Percentiles rank a stretch among this genome's conserved stretches.
These are phyloP conservation scores for Pelmatolapia mariae DNA, from an alignment of 2,113 vertebrate species.

Conservation along the genomic window DNA sequence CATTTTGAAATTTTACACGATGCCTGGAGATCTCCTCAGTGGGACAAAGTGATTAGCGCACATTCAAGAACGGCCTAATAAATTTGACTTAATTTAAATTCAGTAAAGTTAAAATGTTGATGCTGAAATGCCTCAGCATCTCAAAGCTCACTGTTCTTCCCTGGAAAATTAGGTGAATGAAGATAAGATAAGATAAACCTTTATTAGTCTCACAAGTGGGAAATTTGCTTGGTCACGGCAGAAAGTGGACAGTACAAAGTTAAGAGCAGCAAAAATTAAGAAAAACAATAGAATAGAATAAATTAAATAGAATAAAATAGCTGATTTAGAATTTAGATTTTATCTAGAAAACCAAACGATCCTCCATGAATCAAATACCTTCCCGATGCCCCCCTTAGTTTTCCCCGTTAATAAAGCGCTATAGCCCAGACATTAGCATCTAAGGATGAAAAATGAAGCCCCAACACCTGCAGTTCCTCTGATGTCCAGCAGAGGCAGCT, in stretches of 20 bases:
- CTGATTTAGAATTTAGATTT: not conserved
- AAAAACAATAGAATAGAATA: not conserved
- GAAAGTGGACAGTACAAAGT: not conserved
- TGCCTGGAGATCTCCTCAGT: not conserved
- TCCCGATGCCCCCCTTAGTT: not conserved
- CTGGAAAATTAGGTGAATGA: not conserved
- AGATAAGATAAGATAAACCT: not conserved
- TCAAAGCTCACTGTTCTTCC: not conserved
- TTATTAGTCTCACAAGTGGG: not conserved
- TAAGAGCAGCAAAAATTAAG: not conserved
- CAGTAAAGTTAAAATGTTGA: not conserved
- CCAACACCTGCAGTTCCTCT: not conserved
- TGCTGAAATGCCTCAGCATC: fast-evolving
- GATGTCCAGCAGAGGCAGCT: not conserved
- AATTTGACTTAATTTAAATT: not conserved
- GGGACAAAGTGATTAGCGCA: not conserved
- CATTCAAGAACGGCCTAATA: not conserved
- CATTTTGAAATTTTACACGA: not conserved
- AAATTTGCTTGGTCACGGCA: not conserved
- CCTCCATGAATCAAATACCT: not conserved
- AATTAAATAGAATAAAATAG: not conserved
- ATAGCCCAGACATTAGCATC: not conserved
- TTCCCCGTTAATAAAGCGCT: fast-evolving
- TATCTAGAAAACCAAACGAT: not conserved
- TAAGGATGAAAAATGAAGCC: not conserved